These are phyloP conservation scores for Halcyon smyrnensis DNA, from an alignment of 2,797 vertebrate species.

Conservation along the genomic window DNA sequence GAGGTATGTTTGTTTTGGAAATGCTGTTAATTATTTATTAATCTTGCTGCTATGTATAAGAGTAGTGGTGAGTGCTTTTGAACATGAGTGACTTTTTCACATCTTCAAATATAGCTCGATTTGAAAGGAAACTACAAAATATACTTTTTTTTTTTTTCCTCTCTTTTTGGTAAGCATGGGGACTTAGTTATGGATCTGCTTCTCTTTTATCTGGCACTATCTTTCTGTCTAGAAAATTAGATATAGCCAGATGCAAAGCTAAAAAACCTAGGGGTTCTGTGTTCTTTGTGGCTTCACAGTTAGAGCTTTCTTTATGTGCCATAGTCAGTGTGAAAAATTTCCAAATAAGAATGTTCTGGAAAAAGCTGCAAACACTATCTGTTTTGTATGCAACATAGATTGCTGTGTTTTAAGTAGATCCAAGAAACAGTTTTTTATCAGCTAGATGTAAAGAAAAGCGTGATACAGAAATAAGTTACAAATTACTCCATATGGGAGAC, in stretches of 20 bases:
- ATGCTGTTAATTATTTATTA: conserved; percentile 31
- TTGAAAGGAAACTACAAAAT: background rate
- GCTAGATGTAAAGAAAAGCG: background rate
- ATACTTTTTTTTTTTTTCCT: background rate
- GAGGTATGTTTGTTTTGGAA: conserved; percentile 59
- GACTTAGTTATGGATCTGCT: background rate
- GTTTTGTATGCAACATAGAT: background rate
- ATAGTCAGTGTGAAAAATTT: background rate
- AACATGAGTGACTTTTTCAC: background rate
- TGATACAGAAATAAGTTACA: background rate
- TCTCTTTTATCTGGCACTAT: background rate
- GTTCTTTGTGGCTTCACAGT: background rate
- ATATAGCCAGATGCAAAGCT: background rate
- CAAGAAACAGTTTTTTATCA: background rate
- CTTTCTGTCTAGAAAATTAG: background rate
- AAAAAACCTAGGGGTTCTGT: background rate
- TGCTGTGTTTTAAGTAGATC: background rate
- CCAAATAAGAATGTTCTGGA: background rate
- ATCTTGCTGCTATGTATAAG: background rate
- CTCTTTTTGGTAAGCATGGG: background rate
- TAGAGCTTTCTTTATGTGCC: background rate
- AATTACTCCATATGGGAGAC: background rate
- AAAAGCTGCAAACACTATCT: background rate
- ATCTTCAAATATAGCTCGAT: background rate
- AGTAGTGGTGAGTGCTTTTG: background rate